A percentile compares a stretch with the other conserved stretches of the same genome.
Evolutionary conservation across 2,113 vertebrate genomes (phyloP).

Genomic region (Otis tarda): DNA sequence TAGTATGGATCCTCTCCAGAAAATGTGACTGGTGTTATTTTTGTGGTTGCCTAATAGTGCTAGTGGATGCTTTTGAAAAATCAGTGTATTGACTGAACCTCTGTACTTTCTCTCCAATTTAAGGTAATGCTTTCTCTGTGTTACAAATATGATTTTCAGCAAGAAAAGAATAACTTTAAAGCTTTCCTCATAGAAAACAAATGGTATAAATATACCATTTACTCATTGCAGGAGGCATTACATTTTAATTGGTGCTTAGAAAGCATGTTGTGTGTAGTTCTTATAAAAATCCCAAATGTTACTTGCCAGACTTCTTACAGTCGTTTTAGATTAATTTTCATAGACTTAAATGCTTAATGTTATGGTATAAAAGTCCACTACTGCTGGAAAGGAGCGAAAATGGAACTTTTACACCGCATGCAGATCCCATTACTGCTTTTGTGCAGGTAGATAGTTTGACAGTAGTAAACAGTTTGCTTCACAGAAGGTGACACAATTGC

Average conservation of each 20-base stretch:
- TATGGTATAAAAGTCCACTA: not conserved
- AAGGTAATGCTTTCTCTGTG: not conserved
- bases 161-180: not conserved
- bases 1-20: conserved; percentile 11
- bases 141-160: not conserved
- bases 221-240: not conserved
- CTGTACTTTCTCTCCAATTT: not conserved
- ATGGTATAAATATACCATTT: not conserved
- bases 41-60: not conserved
- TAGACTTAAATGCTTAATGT: not conserved
- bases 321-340: conserved; percentile 14
- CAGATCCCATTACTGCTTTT: conserved; percentile 35
- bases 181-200: not conserved
- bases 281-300: not conserved
- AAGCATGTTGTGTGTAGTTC: not conserved
- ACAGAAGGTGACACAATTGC: conserved; percentile 31
- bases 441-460: conserved; percentile 40
- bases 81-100: not conserved
- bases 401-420: not conserved
- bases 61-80: not conserved
- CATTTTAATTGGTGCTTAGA: not conserved
- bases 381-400: not conserved
- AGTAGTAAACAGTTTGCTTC: conserved; percentile 38
- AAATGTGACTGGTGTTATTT: conserved; percentile 12
- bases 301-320: not conserved